A percentile compares a stretch with the other conserved stretches of the same genome.
These are phyloP conservation scores for Onychostoma macrolepis DNA, from an alignment of 2,113 vertebrate species.

Conservation along the genomic window DNA sequence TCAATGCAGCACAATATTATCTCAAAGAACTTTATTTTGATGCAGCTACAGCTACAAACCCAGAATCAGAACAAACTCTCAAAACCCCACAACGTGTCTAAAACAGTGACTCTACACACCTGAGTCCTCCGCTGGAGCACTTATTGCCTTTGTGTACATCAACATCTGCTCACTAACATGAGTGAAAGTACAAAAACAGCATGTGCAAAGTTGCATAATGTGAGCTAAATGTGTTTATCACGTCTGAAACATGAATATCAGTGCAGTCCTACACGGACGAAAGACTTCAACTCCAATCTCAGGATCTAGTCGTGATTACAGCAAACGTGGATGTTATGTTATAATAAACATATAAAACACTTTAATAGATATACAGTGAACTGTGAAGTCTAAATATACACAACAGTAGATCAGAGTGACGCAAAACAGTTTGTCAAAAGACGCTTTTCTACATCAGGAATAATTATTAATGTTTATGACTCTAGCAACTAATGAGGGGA, in stretches of 20 bases:
- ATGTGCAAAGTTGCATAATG: slow-evolving; percentile 49
- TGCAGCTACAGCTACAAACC: neutral
- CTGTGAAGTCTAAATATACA: neutral
- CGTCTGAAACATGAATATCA: neutral
- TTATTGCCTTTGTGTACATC: slow-evolving; percentile 52
- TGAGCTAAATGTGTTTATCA: slow-evolving; percentile 2
- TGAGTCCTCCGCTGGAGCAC: slow-evolving; percentile 46
- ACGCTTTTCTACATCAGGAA: neutral
- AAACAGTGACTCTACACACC: neutral
- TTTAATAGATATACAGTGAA: neutral
- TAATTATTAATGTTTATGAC: neutral
- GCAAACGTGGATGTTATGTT: neutral
- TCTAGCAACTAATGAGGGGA: neutral
- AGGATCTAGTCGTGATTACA: too few relatives aligned
- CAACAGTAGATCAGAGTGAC: neutral
- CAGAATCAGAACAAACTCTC: neutral
- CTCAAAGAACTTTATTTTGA: neutral
- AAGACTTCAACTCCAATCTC: neutral
- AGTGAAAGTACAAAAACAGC: neutral
- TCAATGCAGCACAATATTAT: neutral
- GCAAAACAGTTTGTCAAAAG: neutral
- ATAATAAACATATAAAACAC: neutral
- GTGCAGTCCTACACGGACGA: neutral
- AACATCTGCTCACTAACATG: slow-evolving; percentile 27
- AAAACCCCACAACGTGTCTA: neutral